A percentile compares a stretch with the other conserved stretches of the same genome.
Conservation (phyloP, 2,888 invertebrate genomes). For the Drosophila vallismaia region DNA sequence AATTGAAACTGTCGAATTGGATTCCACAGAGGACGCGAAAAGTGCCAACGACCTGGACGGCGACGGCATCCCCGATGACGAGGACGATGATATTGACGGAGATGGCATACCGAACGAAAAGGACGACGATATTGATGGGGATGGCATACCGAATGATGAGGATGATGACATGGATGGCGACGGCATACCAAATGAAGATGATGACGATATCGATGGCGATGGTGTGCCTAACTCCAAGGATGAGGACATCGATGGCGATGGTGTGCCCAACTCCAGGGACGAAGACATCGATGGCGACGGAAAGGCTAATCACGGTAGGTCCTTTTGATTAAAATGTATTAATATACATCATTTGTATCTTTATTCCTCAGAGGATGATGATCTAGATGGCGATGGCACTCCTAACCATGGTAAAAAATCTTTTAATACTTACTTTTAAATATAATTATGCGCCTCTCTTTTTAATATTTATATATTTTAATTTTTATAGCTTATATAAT, state of each 20-base stretch:
- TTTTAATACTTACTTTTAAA: background rate
- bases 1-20: conserved; percentile 76
- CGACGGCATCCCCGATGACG: conserved; percentile 81
- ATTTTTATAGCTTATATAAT: background rate
- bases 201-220: conserved; percentile 76
- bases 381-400: conserved; percentile 74
- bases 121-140: conserved; percentile 84
- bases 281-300: conserved; percentile 83
- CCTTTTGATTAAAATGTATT: fast-evolving
- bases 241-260: conserved; percentile 79
- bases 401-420: conserved; percentile 70
- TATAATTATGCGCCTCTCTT: background rate
- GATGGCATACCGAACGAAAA: conserved; percentile 84
- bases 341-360: background rate
- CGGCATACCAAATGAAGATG: conserved; percentile 73
- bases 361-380: conserved; percentile 64
- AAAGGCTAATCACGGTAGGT: conserved; percentile 76
- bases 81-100: conserved; percentile 82
- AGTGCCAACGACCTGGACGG: conserved; percentile 81
- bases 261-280: conserved; percentile 81
- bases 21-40: conserved; percentile 78
- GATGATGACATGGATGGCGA: conserved; percentile 78
- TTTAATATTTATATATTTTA: background rate
- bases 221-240: conserved; percentile 70
- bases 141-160: conserved; percentile 83